Base-by-base conservation (phyloP, 2,797 vertebrate genomes). In the Pagetopsis macropterus region DNA sequence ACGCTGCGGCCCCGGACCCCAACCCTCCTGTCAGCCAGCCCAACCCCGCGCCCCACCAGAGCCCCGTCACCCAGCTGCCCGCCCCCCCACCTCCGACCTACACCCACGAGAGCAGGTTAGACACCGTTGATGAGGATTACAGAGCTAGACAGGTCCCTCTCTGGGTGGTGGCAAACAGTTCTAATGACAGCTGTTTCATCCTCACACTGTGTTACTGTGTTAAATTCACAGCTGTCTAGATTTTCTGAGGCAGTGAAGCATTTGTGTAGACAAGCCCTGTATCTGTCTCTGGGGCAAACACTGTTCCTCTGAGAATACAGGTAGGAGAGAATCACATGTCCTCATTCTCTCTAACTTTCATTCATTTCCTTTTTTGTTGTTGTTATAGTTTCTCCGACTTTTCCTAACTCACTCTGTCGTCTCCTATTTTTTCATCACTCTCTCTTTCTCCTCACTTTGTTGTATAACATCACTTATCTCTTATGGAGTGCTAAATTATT, bases 91-190 rank as follows among this genome's bases (percentile, higher is more conserved):
- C 96, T 4, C 97, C 96, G 83, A 94, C 93, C 51, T 98, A 99
- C 94, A 87, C 94, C 82, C 97, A 98, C 0, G 98, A 99, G 75
- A 95, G 96, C 89, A 98, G 98, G 98, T 98, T 94, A 92, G 62
- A 70, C 49, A 1, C 1, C 0, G 23, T 33, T 40, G 10, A 40
- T 13, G 3, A 9, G 43, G 51, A 31, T 17, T 17, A 17, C 65
- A 16, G 16, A 44, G 54, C 48, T 0, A 7, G 64, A 44, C 41
- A 1, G 12, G 17, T n/a, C 69, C 40, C 1, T 44, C 61, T 21
- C 61, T 21, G 23, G 58, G 64, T 50, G 57, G 27, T 3, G 8
- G 43, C 55, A 49, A 45, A 59, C 50, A 10, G 19, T 56, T 72
- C 3, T 17, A 61, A 65, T 56, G 17, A 63, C 40, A 57, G 51